Evolutionary conservation across 2,113 vertebrate species (phyloP).

Genomic region (Quiscalus mexicanus): DNA sequence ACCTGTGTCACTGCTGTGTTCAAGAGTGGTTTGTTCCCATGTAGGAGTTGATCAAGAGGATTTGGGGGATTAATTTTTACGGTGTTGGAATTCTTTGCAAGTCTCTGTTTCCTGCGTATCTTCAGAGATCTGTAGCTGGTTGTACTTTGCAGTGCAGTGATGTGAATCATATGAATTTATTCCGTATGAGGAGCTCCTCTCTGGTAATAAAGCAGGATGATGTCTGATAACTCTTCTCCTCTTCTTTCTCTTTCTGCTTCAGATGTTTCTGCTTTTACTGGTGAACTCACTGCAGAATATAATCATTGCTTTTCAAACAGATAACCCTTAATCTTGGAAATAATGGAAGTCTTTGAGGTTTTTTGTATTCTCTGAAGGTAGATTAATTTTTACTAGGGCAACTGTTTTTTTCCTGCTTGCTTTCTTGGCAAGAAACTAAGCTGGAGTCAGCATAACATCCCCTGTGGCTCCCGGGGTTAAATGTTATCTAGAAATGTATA

Average conservation of each 20-base stretch:
- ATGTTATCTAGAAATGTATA: constrained; percentile 22
- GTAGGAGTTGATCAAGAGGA: neutral
- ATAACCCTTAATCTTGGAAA: constrained; percentile 20
- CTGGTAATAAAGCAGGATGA: neutral
- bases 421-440: neutral
- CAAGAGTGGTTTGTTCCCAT: neutral
- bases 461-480: neutral
- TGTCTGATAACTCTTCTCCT: neutral
- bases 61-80: neutral
- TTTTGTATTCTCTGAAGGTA: neutral
- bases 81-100: neutral
- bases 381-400: neutral
- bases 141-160: neutral
- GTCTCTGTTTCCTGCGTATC: neutral
- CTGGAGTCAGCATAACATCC: neutral
- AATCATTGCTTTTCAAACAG: neutral
- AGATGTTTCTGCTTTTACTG: neutral
- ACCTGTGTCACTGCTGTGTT: rapidly evolving
- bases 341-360: constrained; percentile 5
- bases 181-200: neutral
- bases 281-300: neutral
- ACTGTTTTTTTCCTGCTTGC: neutral
- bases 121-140: neutral
- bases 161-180: neutral
- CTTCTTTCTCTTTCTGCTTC: neutral